A percentile compares a stretch with the other conserved stretches of the same genome.
Evolutionary conservation across 2,113 vertebrate species (phyloP).

Genomic region (Orientallactaga bullata): DNA sequence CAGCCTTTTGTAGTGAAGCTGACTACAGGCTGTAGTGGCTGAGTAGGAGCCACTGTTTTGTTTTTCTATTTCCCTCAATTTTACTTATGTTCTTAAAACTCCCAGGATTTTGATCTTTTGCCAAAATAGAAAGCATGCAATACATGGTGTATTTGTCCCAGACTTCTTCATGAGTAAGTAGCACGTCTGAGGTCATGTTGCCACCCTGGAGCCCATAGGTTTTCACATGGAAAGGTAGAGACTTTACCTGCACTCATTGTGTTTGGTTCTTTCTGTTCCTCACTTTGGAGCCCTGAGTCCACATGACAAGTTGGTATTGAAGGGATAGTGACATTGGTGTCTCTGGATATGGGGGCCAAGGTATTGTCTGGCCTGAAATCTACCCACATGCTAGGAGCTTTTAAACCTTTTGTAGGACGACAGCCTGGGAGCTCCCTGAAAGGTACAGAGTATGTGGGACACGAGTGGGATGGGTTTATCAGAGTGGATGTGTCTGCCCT

Average conservation of each 20-base stretch:
- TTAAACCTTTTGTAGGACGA: background rate
- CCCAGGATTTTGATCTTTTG: constrained; percentile 57
- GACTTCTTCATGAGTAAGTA: no score
- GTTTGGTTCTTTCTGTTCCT: background rate
- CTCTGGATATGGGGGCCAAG: background rate
- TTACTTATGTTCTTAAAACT: constrained; percentile 53
- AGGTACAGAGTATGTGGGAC: background rate
- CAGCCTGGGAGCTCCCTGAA: background rate
- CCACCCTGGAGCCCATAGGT: background rate
- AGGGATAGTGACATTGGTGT: background rate
- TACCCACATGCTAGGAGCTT: background rate
- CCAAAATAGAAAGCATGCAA: constrained; percentile 48
- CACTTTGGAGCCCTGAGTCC: background rate
- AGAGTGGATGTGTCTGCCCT: background rate
- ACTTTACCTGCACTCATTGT: background rate
- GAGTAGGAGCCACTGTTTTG: background rate
- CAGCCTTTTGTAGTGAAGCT: background rate
- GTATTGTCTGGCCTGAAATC: background rate
- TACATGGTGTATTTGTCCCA: background rate
- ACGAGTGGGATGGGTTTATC: background rate
- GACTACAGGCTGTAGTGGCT: no score
- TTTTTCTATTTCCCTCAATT: background rate
- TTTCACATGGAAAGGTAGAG: background rate
- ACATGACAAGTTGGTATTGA: no score
- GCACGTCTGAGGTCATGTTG: no score